Percentiles rank a stretch among this genome's conserved stretches.
Evolutionary conservation across 2,797 vertebrate genomes (phyloP).

Genomic region (Takifugu rubripes): DNA sequence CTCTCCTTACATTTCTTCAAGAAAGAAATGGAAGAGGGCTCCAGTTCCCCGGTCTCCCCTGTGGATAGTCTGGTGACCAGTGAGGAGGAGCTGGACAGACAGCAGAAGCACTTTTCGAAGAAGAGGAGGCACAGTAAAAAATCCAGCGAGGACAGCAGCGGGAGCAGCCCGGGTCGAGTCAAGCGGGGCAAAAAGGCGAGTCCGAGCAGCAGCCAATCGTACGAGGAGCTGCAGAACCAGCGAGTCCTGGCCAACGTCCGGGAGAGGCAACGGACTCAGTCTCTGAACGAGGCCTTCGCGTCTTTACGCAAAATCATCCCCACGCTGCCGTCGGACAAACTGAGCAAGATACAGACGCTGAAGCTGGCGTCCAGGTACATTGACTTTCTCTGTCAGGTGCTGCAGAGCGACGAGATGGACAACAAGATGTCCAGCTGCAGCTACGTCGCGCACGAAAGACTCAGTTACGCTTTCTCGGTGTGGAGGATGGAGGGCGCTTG

Average conservation of each 20-base stretch:
- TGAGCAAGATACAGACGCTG: conserved; percentile 85
- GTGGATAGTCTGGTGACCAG: conserved; percentile 81
- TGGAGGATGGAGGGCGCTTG: conserved; percentile 86
- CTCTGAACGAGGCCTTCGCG: conserved; percentile 82
- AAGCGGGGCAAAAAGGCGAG: conserved; percentile 77
- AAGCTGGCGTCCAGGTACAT: conserved; percentile 84
- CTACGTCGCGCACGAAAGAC: conserved; percentile 84
- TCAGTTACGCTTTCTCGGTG: conserved; percentile 85
- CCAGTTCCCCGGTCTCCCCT: conserved; percentile 79
- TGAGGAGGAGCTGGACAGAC: conserved; percentile 81
- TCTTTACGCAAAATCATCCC: conserved; percentile 84
- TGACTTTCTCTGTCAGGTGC: conserved; percentile 82
- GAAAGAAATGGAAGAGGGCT: conserved; percentile 83
- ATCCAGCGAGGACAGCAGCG: conserved; percentile 75
- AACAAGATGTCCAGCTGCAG: conserved; percentile 85
- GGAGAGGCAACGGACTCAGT: conserved; percentile 81
- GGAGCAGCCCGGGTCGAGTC: conserved; percentile 71
- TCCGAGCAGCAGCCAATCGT: conserved; percentile 76
- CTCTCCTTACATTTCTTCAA: conserved; percentile 76
- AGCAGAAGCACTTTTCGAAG: conserved; percentile 70
- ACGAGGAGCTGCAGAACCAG: conserved; percentile 85
- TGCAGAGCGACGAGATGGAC: conserved; percentile 87
- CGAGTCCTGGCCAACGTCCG: conserved; percentile 82
- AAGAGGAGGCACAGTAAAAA: conserved; percentile 80
- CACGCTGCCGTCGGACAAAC: conserved; percentile 82